Percentiles rank a stretch among this genome's conserved stretches.
Evolutionary conservation across 2,888 invertebrate genomes (phyloP).

Genomic region (Glaucopsyche alexis): DNA sequence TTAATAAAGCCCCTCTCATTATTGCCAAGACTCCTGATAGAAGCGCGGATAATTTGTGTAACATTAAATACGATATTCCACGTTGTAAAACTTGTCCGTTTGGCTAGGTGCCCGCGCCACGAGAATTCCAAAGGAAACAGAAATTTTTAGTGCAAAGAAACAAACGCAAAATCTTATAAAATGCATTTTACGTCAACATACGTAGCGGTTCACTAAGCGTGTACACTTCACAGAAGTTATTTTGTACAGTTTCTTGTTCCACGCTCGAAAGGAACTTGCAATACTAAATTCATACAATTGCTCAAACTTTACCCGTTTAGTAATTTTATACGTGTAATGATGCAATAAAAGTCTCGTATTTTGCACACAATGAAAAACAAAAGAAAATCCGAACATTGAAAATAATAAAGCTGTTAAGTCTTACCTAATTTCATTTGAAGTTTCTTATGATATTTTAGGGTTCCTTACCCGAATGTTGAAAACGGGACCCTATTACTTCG

Average conservation of each 20-base stretch:
- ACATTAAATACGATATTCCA: constrained; percentile 59
- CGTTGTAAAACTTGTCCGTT: constrained; percentile 67
- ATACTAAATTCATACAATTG: constrained; percentile 47
- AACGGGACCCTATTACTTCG: too few relatives aligned
- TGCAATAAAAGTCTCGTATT: constrained; percentile 32
- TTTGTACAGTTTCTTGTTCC: constrained; percentile 50
- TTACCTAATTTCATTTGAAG: neutral
- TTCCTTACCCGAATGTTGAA: too few relatives aligned
- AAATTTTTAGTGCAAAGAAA: constrained; percentile 61
- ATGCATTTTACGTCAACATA: constrained; percentile 71
- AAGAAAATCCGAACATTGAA: neutral
- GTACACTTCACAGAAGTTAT: constrained; percentile 56
- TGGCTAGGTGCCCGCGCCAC: constrained; percentile 65
- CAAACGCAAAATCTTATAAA: constrained; percentile 71
- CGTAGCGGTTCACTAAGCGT: constrained; percentile 54
- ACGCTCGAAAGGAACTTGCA: constrained; percentile 52
- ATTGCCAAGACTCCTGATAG: constrained; percentile 13
- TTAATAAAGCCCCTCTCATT: constrained; percentile 25
- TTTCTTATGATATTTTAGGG: too few relatives aligned
- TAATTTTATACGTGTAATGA: constrained; percentile 42
- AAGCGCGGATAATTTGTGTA: constrained; percentile 49
- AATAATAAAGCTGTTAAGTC: constrained; percentile 4
- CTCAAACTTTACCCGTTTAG: constrained; percentile 50
- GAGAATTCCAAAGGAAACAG: constrained; percentile 64
- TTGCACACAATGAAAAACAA: constrained; percentile 27